A percentile compares a stretch with the other conserved stretches of the same genome.
These are phyloP conservation scores for Climacteris rufus DNA, from an alignment of 2,113 vertebrate species.

Conservation along the genomic window DNA sequence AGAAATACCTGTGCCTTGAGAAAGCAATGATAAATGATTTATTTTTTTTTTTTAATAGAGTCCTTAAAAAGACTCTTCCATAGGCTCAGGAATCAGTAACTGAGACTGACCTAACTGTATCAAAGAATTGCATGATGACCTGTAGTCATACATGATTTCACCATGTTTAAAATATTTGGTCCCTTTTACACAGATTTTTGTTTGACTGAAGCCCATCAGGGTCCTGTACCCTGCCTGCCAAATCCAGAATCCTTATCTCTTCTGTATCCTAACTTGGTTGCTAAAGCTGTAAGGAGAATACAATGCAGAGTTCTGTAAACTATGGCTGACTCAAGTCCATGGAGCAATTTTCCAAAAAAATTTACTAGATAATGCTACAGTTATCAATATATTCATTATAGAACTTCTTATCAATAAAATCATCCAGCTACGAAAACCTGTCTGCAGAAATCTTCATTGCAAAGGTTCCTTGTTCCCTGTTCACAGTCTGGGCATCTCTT, in stretches of 20 bases:
- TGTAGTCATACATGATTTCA: neutral
- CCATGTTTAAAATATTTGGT: neutral
- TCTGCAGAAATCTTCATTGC: neutral
- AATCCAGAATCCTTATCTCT: neutral
- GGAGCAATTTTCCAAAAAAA: neutral
- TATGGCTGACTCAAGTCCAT: neutral
- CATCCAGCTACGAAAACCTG: neutral
- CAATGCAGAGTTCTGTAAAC: neutral
- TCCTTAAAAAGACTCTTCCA: neutral
- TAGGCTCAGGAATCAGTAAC: neutral
- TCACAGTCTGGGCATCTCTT: neutral
- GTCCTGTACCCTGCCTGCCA: neutral
- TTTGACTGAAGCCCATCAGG: neutral
- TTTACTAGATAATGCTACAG: neutral
- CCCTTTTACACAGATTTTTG: neutral
- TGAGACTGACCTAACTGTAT: neutral
- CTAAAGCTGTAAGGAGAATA: neutral
- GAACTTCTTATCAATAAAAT: neutral
- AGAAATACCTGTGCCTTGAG: neutral
- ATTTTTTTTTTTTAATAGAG: neutral
- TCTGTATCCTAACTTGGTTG: neutral
- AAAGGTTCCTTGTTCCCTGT: neutral
- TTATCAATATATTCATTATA: neutral
- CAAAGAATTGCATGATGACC: neutral
- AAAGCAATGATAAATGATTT: neutral